A percentile compares a stretch with the other conserved stretches of the same genome.
These are phyloP conservation scores for Gyps fulvus DNA, from an alignment of 2,113 vertebrate genomes.

Conservation along the genomic window DNA sequence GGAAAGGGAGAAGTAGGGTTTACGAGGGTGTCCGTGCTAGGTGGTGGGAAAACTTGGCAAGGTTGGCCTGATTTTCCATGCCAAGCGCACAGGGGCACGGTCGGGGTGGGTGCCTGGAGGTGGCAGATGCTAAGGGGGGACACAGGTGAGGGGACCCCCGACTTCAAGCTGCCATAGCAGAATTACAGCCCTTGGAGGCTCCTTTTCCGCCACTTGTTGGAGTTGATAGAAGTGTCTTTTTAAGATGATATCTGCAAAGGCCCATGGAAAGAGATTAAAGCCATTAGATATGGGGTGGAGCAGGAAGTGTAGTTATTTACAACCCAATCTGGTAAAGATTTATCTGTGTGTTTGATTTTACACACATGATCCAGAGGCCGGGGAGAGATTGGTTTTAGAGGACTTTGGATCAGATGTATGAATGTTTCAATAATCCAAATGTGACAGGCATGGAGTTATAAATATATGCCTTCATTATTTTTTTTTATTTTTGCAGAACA, in stretches of 20 bases:
- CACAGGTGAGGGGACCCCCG: fast-evolving
- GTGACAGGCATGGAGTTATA: not conserved
- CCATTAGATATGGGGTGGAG: not conserved
- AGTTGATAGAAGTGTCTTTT: not conserved
- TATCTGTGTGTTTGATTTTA: not conserved
- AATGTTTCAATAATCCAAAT: not conserved
- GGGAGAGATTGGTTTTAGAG: not conserved
- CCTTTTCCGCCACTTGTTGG: not conserved
- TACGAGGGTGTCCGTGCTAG: not conserved
- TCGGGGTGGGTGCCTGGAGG: not conserved
- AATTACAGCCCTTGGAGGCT: not conserved
- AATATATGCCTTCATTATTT: not conserved
- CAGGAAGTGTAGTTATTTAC: not conserved
- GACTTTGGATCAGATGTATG: not conserved
- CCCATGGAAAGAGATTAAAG: not conserved
- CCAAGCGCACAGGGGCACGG: not conserved
- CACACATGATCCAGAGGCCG: not conserved
- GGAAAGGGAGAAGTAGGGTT: constrained; percentile 19
- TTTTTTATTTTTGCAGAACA: not conserved
- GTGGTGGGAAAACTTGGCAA: not conserved
- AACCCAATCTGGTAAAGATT: not conserved
- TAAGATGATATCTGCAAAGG: not conserved
- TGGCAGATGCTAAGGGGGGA: not conserved
- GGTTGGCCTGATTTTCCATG: not conserved
- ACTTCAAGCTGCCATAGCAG: not conserved